Conservation (phyloP, 64 coral and sea anemone species). For the Pocillopora verrucosa region DNA sequence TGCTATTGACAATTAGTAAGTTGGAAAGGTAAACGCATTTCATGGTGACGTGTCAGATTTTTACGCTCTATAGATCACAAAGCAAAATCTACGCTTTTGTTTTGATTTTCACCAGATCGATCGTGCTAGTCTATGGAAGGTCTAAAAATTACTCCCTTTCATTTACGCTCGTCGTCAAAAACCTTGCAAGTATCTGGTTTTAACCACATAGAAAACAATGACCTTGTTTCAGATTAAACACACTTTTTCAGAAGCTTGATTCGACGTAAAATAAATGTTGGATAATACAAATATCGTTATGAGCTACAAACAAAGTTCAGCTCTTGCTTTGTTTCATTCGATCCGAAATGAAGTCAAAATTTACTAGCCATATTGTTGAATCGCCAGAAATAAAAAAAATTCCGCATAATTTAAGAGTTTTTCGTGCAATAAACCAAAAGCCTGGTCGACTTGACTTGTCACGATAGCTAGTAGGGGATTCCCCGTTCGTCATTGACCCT, state of each 20-base stretch:
- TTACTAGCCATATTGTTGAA: not conserved
- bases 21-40: conserved; percentile 22
- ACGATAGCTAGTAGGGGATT: conserved; percentile 54
- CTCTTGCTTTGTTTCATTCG: not conserved
- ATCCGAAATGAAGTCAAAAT: not conserved
- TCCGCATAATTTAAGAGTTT: not conserved
- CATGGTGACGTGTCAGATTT: conserved; percentile 41
- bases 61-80: conserved; percentile 15
- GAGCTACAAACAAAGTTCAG: not conserved
- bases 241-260: too few relatives aligned
- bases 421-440: not conserved
- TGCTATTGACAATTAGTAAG: not conserved
- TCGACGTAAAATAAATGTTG: not conserved
- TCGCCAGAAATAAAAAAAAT: not conserved
- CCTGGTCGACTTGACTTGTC: not conserved
- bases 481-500: conserved; percentile 55
- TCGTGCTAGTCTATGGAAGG: not conserved
- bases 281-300: too few relatives aligned
- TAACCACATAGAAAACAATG: not conserved
- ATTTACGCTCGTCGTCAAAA: not conserved
- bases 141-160: not conserved
- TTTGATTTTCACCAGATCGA: not conserved
- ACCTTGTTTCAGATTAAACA: too few relatives aligned
- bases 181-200: not conserved
- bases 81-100: not conserved